Base-by-base conservation (phyloP, 2,113 vertebrate genomes). In the Vireo altiloquus region DNA sequence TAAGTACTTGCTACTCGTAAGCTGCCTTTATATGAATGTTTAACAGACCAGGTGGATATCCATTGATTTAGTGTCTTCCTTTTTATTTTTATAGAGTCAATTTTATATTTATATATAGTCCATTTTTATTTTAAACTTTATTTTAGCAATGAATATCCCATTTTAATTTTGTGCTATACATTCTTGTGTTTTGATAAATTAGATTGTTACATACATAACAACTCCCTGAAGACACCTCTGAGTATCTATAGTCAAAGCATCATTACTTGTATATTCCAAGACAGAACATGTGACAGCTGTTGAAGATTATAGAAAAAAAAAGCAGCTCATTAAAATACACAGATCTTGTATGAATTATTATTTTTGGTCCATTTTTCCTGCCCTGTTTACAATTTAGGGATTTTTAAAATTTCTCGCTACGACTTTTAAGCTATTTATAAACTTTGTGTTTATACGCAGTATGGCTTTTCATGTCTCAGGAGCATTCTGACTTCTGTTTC, bases 401-500 rank as follows among this genome's bases (percentile, higher is more conserved):
- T 75, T 84, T 83, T 21, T 1, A 21, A 81, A 79, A 68, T 74
- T 72, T 86, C 31, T 94, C 75, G 8, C 42, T 30, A 42, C 27
- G 31, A 40, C 10, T 89, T 92, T 63, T 7, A 87, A 78, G 25
- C 33, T 81, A 87, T 63, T 83, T 89, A n/a, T 70, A 70, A 25
- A n/a, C 30, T 78, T 81, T 40, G 17, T 49, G 7, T 71, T 87
- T 57, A 66, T 52, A 88, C 0, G 0, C 15, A 44, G 27, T 11
- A 37, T n/a, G 76, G 61, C 28, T 75, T 84, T 46, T 72, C 66
- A 53, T 70, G 17, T 66, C 75, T 80, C 42, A 57, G 35, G 39
- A 64, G 23, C 39, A 64, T 96, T 97, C 61, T 91, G 64, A 87
- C 47, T 95, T 94, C 42, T 94, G 31, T 84, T 95, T 93, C 50